Conservation (phyloP, 2,113 vertebrate species). For the Oreotragus oreotragus region DNA sequence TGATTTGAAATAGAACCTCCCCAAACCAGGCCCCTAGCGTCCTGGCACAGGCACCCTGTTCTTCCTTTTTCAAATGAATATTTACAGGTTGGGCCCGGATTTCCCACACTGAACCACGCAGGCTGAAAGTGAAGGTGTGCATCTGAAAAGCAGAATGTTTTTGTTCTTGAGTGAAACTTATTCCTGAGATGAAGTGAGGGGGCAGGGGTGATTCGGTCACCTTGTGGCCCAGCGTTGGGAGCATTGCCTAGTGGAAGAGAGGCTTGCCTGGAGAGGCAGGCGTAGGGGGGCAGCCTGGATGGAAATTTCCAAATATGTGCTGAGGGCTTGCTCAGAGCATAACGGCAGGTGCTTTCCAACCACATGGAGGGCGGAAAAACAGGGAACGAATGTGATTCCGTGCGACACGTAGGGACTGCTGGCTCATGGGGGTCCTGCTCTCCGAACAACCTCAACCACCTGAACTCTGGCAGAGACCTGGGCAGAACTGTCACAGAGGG, state of each 20-base stretch:
- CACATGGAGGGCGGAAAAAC: neutral
- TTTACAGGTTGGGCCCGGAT: neutral
- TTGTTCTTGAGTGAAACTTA: neutral
- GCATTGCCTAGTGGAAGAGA: neutral
- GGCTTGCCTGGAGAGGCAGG: neutral
- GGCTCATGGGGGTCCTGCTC: neutral
- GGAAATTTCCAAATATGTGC: neutral
- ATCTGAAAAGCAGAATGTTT: neutral
- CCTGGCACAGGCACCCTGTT: rapidly evolving
- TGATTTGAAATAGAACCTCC: neutral
- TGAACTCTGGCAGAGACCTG: neutral
- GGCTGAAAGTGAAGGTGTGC: neutral
- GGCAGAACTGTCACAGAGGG: neutral
- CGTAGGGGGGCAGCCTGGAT: neutral
- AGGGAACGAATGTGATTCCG: neutral
- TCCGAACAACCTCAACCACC: neutral
- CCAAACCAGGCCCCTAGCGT: neutral
- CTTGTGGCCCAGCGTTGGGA: neutral
- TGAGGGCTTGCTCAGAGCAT: neutral
- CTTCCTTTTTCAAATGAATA: neutral
- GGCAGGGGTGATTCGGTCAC: rapidly evolving
- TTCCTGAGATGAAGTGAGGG: neutral
- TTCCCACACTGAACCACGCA: neutral
- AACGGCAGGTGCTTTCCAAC: neutral
- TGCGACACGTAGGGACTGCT: neutral